Percentiles rank a stretch among this genome's conserved stretches.
Evolutionary conservation across 2,888 invertebrate species (phyloP).

Genomic region (Hyposoter didymator): DNA sequence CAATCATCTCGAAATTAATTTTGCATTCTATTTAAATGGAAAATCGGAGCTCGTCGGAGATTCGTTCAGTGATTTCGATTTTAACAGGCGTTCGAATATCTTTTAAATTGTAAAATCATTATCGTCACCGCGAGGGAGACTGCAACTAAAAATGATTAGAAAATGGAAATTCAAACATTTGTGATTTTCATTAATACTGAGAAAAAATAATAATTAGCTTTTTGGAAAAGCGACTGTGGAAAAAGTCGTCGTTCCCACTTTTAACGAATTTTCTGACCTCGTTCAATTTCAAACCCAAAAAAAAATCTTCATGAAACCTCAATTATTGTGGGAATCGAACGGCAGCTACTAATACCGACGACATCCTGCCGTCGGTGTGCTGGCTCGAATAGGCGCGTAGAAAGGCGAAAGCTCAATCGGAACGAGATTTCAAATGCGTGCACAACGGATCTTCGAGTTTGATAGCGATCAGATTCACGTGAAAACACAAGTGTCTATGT

Average conservation of each 20-base stretch:
- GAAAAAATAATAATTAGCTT: background rate
- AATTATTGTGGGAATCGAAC: background rate
- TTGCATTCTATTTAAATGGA: background rate
- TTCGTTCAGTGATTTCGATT: background rate
- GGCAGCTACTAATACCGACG: background rate
- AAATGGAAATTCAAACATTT: background rate
- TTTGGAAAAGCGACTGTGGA: background rate
- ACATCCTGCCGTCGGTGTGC: background rate
- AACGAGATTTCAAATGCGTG: constrained; percentile 38
- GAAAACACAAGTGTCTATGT: constrained; percentile 33
- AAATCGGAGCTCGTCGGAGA: background rate
- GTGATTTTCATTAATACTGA: background rate
- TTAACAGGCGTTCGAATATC: background rate
- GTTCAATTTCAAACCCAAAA: too few relatives aligned
- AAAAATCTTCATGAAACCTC: too few relatives aligned
- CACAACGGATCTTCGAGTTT: constrained; percentile 36
- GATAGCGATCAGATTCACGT: constrained; percentile 45
- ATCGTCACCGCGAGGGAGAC: background rate
- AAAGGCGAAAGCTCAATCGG: constrained; percentile 59
- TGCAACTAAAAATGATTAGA: too few relatives aligned
- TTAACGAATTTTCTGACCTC: background rate
- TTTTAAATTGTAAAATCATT: background rate
- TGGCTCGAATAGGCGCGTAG: constrained; percentile 13
- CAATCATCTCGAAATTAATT: background rate
- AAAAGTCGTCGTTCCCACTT: background rate